These are phyloP conservation scores for Pemphigus obesinymphae DNA, from an alignment of 1,140 invertebrate species.

Conservation along the genomic window DNA sequence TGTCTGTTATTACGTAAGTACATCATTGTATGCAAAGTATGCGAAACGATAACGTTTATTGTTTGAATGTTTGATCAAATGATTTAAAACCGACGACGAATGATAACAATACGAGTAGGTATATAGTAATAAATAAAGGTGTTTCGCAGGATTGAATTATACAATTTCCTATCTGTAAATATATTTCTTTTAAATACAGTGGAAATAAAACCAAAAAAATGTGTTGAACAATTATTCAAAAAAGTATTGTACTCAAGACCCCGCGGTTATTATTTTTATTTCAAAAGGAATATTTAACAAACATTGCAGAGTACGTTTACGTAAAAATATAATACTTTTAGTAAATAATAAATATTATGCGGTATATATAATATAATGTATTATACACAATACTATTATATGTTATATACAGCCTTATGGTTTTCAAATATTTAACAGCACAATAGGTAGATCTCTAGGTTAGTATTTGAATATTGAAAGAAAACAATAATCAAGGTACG, in stretches of 20 bases:
- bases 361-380: neutral
- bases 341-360: too few species aligned
- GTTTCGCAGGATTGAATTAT: neutral
- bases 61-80: neutral
- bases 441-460: neutral
- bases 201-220: neutral
- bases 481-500: neutral
- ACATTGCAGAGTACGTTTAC: neutral
- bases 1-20: neutral
- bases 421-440: slow-evolving; percentile 18
- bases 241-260: neutral
- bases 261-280: neutral
- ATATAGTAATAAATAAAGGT: neutral
- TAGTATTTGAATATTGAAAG: neutral
- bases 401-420: neutral
- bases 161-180: neutral
- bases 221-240: neutral
- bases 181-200: neutral
- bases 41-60: too few species aligned
- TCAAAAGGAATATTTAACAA: slow-evolving; percentile 26
- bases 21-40: too few species aligned
- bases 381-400: neutral
- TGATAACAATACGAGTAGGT: neutral
- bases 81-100: neutral
- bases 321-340: neutral